Base-by-base conservation (phyloP, 1,140 invertebrate genomes). In the Cotesia vestalis region DNA sequence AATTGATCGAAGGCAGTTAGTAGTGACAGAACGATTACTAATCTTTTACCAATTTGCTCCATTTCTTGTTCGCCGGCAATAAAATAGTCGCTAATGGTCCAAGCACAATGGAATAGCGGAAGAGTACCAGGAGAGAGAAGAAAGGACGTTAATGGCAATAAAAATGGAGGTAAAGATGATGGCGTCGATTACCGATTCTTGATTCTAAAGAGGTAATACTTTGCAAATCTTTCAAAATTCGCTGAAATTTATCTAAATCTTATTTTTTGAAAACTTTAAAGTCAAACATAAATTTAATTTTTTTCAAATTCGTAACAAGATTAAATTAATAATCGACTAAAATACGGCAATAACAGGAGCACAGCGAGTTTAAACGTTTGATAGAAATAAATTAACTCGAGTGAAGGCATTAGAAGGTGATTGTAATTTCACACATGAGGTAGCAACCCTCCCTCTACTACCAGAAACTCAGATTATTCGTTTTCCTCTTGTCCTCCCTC, bases 341-440 rank as follows among this genome's bases (percentile, higher is more conserved):
- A 27, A 27, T 27, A 27, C 27, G 27, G 27, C 27, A 27, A 27
- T 27, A 27, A 27, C 27, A 27, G 27, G 3, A 27, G 27, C 27
- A 27, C 27, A 27, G 17, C 17, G 40, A 27, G 34, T 61, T 60
- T 59, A 20, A 9, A 4, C 3, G 35, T 17, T 55, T 12, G 4
- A 66, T 66, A 72, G 57, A 72, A 52, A 61, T 67, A 61, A 27
- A 52, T 67, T 75, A 77, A 69, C 69, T 67, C 69, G 73, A 68
- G 72, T 66, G 74, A 79, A 75, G 71, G 78, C 73, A 81, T 82
- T 79, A 81, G 66, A 75, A 75, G 76, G 72, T 78, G 79, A 83
- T 80, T 77, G 81, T 82, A 82, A 83, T 83, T 83, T 83, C 78
- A 83, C 81, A 81, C 79, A 81, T 81, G 81, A 80, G 71, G 73